A percentile compares a stretch with the other conserved stretches of the same genome.
Conservation (phyloP, 2,113 vertebrate species). For the Orientallactaga bullata region DNA sequence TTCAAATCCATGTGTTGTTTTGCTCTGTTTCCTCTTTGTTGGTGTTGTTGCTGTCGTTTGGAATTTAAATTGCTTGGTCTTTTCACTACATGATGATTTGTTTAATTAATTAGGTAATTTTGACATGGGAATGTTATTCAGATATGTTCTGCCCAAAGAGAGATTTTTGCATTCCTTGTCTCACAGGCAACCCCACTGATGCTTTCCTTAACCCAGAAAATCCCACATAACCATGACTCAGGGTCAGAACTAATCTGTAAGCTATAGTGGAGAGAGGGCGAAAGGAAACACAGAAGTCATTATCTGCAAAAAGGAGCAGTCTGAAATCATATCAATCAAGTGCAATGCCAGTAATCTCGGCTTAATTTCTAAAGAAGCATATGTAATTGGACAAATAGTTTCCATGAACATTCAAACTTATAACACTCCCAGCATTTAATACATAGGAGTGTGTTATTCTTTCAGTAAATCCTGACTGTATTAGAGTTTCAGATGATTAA, state of each 20-base stretch:
- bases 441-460: conserved; percentile 66
- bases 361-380: conserved; percentile 61
- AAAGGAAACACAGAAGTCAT: conserved; percentile 38
- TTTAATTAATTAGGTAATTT: conserved; percentile 9
- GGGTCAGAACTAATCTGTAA: not conserved
- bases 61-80: not conserved
- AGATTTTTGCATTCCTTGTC: not conserved
- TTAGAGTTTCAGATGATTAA: conserved; percentile 61
- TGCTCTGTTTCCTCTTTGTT: not conserved
- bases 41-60: not conserved
- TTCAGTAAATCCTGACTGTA: conserved; percentile 61
- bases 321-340: conserved; percentile 23
- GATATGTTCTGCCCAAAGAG: not conserved
- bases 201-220: not conserved
- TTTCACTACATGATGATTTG: not conserved
- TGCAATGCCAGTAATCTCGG: not conserved
- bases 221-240: not conserved
- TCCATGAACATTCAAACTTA: conserved; percentile 65
- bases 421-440: conserved; percentile 37
- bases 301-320: not conserved
- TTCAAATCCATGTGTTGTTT: not conserved
- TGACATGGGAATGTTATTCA: not conserved
- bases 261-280: not conserved
- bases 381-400: conserved; percentile 46
- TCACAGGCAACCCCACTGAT: not conserved